Conservation (phyloP, 1,140 invertebrate genomes). For the Spodoptera frugiperda region DNA sequence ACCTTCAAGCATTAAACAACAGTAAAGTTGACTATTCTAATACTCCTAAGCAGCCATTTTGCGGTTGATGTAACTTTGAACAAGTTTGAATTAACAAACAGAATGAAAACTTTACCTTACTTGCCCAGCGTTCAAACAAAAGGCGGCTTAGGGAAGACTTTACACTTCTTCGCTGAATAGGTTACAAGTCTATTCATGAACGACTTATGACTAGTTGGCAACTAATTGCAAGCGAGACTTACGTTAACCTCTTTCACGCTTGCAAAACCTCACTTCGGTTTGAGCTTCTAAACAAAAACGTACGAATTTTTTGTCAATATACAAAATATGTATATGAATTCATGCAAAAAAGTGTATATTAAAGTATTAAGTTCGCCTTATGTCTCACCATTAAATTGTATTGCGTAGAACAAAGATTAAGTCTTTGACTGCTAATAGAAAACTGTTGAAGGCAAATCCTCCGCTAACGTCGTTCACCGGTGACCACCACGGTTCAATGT, state of each 20-base stretch:
- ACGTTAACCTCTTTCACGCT: background rate
- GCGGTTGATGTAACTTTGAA: constrained; percentile 1
- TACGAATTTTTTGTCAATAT: no score
- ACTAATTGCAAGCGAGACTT: background rate
- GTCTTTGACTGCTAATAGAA: no score
- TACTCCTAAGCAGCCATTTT: background rate
- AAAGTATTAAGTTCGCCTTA: no score
- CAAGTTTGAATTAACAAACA: background rate
- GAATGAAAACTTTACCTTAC: background rate
- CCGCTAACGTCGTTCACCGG: no score
- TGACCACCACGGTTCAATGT: no score
- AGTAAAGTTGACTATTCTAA: background rate
- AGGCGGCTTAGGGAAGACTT: background rate
- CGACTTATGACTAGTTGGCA: background rate
- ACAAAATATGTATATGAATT: no score
- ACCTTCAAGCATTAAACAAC: no score
- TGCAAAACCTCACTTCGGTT: background rate
- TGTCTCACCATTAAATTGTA: no score
- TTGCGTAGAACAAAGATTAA: no score
- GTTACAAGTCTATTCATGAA: background rate
- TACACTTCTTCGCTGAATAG: background rate
- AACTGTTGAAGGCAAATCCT: no score
- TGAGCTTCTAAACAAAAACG: background rate
- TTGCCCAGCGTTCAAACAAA: background rate
- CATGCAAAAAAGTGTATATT: no score